Evolutionary conservation across 1,140 invertebrate genomes (phyloP).

Genomic region (Drosophila bocqueti): DNA sequence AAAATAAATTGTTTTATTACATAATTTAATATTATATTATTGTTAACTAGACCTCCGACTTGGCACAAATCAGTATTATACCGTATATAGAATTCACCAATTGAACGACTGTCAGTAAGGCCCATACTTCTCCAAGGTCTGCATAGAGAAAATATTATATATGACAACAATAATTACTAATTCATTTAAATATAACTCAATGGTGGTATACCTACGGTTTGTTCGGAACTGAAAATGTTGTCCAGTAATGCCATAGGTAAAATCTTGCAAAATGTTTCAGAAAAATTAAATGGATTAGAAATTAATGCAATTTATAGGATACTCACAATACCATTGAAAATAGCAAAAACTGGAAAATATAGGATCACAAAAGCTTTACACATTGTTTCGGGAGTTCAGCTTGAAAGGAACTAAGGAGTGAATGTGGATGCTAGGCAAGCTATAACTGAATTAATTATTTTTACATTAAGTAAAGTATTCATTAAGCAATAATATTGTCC

Average conservation of each 20-base stretch:
- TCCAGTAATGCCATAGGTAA: not conserved
- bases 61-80: not conserved
- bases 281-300: not conserved
- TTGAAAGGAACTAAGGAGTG: not conserved
- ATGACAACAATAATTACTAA: not conserved
- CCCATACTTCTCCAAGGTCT: conserved; percentile 1
- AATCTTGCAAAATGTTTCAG: not conserved
- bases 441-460: not conserved
- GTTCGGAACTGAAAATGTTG: not conserved
- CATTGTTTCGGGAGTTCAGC: not conserved
- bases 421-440: too few species aligned
- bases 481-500: not conserved
- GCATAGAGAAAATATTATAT: not conserved
- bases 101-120: not conserved
- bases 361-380: not conserved
- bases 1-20: not conserved
- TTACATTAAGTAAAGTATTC: not conserved
- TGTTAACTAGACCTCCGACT: not conserved
- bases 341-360: not conserved
- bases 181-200: too few species aligned
- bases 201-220: not conserved
- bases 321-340: not conserved
- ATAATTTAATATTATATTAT: not conserved
- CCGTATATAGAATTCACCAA: not conserved
- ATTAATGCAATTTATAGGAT: not conserved